These are phyloP conservation scores for Acipenser transmontanus DNA, from an alignment of 2,797 vertebrate species.

Conservation along the genomic window DNA sequence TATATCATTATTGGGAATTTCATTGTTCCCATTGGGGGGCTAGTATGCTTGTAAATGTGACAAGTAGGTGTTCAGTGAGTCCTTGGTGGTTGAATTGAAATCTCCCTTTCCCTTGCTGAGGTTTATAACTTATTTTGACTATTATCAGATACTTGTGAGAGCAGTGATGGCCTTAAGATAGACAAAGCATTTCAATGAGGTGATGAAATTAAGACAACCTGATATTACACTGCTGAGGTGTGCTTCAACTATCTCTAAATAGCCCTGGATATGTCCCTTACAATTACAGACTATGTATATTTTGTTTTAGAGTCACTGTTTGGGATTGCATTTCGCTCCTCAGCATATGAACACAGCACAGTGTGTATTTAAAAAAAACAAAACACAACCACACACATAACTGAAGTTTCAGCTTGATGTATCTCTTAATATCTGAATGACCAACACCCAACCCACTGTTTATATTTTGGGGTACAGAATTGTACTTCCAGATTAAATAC, in stretches of 20 bases:
- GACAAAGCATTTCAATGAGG: constrained; percentile 88
- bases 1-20: constrained; percentile 55
- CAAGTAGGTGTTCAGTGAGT: constrained; percentile 47
- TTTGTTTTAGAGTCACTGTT: too few relatives aligned
- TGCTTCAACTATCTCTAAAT: background rate
- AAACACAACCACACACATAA: too few relatives aligned
- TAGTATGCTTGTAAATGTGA: constrained; percentile 52
- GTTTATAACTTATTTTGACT: constrained; percentile 54
- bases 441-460: background rate
- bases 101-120: constrained; percentile 29
- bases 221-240: constrained; percentile 50
- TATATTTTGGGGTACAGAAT: constrained; percentile 11
- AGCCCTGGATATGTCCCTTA: background rate
- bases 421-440: too few relatives aligned
- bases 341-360: too few relatives aligned
- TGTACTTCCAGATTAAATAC: constrained; percentile 39
- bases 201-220: constrained; percentile 77
- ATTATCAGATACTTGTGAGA: constrained; percentile 97
- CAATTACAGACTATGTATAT: too few relatives aligned
- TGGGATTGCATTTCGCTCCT: too few relatives aligned
- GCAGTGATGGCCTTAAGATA: constrained; percentile 69
- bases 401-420: too few relatives aligned
- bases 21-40: constrained; percentile 54
- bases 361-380: too few relatives aligned
- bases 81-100: constrained; percentile 29